Evolutionary conservation across 2,113 vertebrate genomes (phyloP).

Genomic region (Penelope pileata): DNA sequence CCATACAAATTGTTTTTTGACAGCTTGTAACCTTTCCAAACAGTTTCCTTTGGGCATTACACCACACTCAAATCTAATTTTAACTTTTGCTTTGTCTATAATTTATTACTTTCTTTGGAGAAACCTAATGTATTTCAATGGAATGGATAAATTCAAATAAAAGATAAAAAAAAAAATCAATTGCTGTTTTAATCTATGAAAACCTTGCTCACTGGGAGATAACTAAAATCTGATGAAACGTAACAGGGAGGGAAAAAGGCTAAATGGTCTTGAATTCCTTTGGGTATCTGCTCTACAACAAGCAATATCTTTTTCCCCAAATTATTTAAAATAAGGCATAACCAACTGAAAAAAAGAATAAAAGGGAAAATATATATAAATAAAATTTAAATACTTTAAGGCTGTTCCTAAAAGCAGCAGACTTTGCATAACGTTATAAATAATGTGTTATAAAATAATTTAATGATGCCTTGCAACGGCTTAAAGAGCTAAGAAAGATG

Average conservation of each 20-base stretch:
- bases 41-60: conserved; percentile 76
- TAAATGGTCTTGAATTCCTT: conserved; percentile 60
- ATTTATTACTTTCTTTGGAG: conserved; percentile 76
- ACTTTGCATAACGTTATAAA: conserved; percentile 52
- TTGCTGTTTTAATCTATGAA: conserved; percentile 71
- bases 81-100: conserved; percentile 74
- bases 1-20: conserved; percentile 78
- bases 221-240: conserved; percentile 59
- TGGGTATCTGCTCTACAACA: conserved; percentile 47
- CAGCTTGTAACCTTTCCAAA: conserved; percentile 78
- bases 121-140: conserved; percentile 63
- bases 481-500: conserved; percentile 56
- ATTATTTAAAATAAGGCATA: conserved; percentile 47
- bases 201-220: conserved; percentile 44
- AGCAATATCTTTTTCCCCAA: conserved; percentile 39
- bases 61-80: conserved; percentile 75
- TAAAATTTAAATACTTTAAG: conserved; percentile 58
- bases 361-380: conserved; percentile 38
- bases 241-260: conserved; percentile 6
- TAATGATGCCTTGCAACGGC: conserved; percentile 34
- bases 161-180: conserved; percentile 71
- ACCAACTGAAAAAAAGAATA: conserved; percentile 3
- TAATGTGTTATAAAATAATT: conserved; percentile 53
- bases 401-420: conserved; percentile 1
- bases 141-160: conserved; percentile 72